Conservation (phyloP, 1,140 invertebrate species). For the Drosophila melanica region DNA sequence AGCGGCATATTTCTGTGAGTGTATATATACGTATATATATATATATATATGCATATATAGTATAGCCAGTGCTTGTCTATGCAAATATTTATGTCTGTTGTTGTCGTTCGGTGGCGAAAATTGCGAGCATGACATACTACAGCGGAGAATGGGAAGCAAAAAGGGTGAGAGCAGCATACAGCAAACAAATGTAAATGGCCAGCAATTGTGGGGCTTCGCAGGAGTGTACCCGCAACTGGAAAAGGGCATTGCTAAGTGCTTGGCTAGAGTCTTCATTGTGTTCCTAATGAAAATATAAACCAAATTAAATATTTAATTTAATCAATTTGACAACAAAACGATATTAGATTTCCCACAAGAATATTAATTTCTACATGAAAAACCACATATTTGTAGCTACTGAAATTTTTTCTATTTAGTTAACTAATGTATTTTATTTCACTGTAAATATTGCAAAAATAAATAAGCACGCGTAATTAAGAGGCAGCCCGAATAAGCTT, state of each 20-base stretch:
- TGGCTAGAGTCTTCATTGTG: neutral
- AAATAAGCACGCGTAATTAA: no score
- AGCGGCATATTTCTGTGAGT: neutral
- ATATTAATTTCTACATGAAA: conserved; percentile 19
- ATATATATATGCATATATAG: conserved; percentile 17
- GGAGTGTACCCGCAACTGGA: neutral
- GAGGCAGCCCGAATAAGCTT: no score
- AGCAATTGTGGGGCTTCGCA: conserved; percentile 3
- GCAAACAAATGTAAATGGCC: conserved; percentile 63
- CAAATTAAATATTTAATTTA: conserved; percentile 69
- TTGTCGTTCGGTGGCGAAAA: conserved; percentile 74
- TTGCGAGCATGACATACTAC: conserved; percentile 71
- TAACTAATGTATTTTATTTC: no score
- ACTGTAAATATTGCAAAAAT: no score
- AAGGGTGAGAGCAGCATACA: conserved; percentile 5
- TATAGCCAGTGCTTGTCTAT: conserved; percentile 60
- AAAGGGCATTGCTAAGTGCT: conserved; percentile 23
- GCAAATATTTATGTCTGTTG: conserved; percentile 76
- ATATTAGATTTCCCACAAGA: conserved; percentile 30
- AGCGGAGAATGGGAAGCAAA: conserved; percentile 14
- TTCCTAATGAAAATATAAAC: conserved; percentile 56
- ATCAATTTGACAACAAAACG: conserved; percentile 10
- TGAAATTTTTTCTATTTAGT: neutral
- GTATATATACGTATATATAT: conserved; percentile 20
- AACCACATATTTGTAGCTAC: neutral